A percentile compares a stretch with the other conserved stretches of the same genome.
Evolutionary conservation across 2,797 vertebrate species (phyloP).

Genomic region (Chelmon rostratus): DNA sequence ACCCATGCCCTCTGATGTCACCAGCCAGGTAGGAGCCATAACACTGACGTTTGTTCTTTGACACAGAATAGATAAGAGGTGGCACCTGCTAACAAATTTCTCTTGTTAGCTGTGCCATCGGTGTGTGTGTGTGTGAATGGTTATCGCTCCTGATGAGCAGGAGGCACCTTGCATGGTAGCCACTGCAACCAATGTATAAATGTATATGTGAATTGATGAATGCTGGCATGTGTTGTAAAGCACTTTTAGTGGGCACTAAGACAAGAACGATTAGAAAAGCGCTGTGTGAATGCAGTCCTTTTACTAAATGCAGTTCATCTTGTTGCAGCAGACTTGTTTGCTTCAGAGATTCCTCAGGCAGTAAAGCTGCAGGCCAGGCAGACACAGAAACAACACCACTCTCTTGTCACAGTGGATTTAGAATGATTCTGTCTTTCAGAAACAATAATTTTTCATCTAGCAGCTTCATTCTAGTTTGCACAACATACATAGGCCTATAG

Average conservation of each 20-base stretch:
- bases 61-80: neutral
- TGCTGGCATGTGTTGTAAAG: no score
- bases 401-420: constrained; percentile 23
- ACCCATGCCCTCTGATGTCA: constrained; percentile 97
- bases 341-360: constrained; percentile 28
- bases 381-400: constrained; percentile 14
- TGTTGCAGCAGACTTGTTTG: constrained; percentile 4
- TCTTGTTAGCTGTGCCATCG: no score
- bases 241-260: no score
- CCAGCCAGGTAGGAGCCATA: constrained; percentile 90
- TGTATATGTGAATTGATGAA: no score
- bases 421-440: constrained; percentile 20
- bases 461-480: constrained; percentile 36
- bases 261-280: no score
- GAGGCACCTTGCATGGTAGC: no score
- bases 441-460: constrained; percentile 1
- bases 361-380: constrained; percentile 25
- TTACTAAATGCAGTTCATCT: no score
- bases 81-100: no score
- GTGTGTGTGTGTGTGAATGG: no score
- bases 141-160: no score
- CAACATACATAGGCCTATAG: constrained; percentile 25
- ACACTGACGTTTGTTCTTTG: neutral
- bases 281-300: no score
- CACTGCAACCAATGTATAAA: no score